Conservation (phyloP, 1,140 invertebrate species). For the Nymphalis io region DNA sequence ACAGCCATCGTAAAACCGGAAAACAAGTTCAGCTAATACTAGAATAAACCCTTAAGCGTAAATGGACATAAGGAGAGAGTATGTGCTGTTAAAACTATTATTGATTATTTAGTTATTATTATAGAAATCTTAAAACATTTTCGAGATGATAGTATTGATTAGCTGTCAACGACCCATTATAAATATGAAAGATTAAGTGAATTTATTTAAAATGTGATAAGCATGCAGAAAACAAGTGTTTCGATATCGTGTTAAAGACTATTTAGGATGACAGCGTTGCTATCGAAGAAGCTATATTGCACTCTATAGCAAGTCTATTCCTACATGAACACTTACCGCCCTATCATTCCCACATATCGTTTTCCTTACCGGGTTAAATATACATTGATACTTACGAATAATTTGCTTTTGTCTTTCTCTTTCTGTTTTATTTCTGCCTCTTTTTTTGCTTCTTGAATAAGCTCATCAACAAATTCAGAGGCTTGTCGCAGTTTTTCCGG, state of each 20-base stretch:
- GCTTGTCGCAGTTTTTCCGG: constrained; percentile 75
- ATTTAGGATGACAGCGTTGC: constrained; percentile 49
- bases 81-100: constrained; percentile 27
- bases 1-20: constrained; percentile 10
- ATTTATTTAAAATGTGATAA: constrained; percentile 37
- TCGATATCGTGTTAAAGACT: constrained; percentile 29
- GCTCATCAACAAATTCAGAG: constrained; percentile 77
- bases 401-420: constrained; percentile 78
- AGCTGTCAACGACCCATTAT: background rate
- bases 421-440: constrained; percentile 77
- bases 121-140: background rate
- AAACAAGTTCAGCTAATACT: background rate
- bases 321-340: constrained; percentile 73
- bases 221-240: constrained; percentile 50
- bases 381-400: constrained; percentile 78
- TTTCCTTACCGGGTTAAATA: constrained; percentile 71
- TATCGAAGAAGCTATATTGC: constrained; percentile 68
- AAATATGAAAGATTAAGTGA: constrained; percentile 7
- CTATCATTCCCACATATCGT: constrained; percentile 68
- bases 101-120: background rate
- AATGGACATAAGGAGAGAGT: background rate
- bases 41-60: background rate
- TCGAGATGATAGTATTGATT: constrained; percentile 18
- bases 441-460: constrained; percentile 76
- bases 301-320: constrained; percentile 62